These are phyloP conservation scores for Motacilla alba DNA, from an alignment of 2,113 vertebrate species.

Conservation along the genomic window DNA sequence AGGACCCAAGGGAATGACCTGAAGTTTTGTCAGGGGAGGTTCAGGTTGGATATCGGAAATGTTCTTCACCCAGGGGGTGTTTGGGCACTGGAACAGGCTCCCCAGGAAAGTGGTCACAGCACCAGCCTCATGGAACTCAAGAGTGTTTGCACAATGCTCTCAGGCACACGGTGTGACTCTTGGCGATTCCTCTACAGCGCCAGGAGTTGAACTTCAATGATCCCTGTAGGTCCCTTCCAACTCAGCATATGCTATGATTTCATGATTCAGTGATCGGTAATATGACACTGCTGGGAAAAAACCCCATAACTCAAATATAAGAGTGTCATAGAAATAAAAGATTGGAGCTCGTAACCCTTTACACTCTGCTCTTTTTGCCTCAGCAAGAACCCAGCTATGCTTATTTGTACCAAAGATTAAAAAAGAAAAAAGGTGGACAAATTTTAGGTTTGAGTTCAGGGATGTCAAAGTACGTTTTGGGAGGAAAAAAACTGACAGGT, in stretches of 20 bases:
- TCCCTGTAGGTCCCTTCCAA: neutral
- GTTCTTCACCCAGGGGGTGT: neutral
- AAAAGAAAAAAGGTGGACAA: neutral
- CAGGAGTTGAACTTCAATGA: neutral
- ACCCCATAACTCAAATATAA: neutral
- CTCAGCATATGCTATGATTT: neutral
- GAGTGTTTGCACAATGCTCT: neutral
- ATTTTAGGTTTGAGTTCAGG: neutral
- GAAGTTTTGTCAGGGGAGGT: neutral
- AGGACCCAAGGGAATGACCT: neutral
- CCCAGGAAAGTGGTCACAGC: neutral
- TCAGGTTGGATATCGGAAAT: neutral
- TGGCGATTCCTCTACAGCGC: neutral
- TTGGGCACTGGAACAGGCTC: neutral
- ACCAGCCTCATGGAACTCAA: neutral
- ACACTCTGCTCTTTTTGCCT: fast-evolving
- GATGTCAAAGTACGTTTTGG: neutral
- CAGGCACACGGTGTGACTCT: neutral
- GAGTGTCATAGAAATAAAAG: neutral
- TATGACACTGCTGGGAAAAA: neutral
- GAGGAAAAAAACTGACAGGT: neutral
- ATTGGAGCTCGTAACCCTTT: neutral
- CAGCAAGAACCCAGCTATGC: fast-evolving
- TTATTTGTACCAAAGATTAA: neutral
- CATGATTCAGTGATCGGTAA: neutral